Conservation (phyloP, 2,113 vertebrate species). For the Ophiodon elongatus region DNA sequence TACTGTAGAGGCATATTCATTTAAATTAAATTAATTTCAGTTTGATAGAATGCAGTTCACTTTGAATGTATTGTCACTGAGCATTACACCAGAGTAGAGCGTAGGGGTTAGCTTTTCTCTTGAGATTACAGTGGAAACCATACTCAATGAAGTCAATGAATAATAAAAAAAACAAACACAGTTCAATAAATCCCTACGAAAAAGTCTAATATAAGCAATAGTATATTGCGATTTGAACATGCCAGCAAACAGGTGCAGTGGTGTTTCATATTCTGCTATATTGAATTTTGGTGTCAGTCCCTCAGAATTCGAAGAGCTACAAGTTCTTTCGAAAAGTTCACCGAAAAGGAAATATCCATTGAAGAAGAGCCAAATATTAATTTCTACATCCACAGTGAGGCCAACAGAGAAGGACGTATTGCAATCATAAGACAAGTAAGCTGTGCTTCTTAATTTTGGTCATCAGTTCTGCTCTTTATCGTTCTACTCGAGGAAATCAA, state of each 20-base stretch:
- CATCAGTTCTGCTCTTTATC: neutral
- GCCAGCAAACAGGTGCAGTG: too few species aligned
- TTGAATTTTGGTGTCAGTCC: too few species aligned
- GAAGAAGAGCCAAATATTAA: neutral
- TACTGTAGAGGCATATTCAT: slow-evolving; percentile 3
- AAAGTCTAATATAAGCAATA: neutral
- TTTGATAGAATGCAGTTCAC: slow-evolving; percentile 17
- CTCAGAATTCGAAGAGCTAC: too few species aligned
- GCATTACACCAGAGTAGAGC: neutral
- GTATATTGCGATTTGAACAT: neutral
- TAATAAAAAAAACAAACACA: neutral
- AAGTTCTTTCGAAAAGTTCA: too few species aligned
- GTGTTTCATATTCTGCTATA: neutral
- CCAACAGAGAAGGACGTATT: neutral
- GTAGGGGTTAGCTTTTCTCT: neutral
- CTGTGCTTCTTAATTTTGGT: too few species aligned
- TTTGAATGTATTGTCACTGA: slow-evolving; percentile 17
- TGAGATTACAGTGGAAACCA: neutral
- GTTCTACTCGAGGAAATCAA: too few species aligned
- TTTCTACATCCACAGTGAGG: neutral
- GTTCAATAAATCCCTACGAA: neutral
- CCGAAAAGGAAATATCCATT: too few species aligned
- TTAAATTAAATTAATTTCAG: slow-evolving; percentile 26
- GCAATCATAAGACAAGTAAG: neutral
- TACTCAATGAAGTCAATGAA: neutral